Evolutionary conservation across 2,888 invertebrate genomes (phyloP).

Genomic region (Calameuta pallipes): DNA sequence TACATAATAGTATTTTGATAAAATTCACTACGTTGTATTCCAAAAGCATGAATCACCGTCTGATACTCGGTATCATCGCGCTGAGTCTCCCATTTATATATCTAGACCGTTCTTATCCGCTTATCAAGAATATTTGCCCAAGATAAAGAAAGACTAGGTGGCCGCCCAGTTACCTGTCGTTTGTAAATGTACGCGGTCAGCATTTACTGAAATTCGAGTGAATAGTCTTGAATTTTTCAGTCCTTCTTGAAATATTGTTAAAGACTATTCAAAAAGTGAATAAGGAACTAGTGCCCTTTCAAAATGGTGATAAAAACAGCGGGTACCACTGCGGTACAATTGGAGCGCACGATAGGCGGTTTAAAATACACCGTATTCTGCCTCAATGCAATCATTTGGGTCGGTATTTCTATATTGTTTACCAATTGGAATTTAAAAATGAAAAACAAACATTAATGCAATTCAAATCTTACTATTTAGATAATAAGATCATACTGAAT

Average conservation of each 20-base stretch:
- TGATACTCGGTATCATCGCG: background rate
- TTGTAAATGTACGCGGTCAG: slow-evolving; percentile 17
- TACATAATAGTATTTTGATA: background rate
- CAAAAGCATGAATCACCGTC: background rate
- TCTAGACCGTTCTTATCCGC: slow-evolving; percentile 59
- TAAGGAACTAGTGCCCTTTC: background rate
- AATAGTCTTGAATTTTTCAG: background rate
- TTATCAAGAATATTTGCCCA: slow-evolving; percentile 59
- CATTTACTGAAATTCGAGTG: background rate
- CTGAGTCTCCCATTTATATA: slow-evolving; percentile 26
- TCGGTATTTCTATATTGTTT: slow-evolving; percentile 66
- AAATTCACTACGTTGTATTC: background rate
- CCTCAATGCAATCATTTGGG: slow-evolving; percentile 84
- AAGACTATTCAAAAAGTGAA: slow-evolving; percentile 1
- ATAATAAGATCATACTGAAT: background rate
- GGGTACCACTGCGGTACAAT: slow-evolving; percentile 70
- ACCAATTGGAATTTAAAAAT: background rate
- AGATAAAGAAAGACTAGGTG: slow-evolving; percentile 48
- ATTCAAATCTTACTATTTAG: background rate
- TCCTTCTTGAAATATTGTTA: background rate
- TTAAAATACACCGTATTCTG: slow-evolving; percentile 86
- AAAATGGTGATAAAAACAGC: slow-evolving; percentile 52
- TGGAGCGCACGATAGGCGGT: slow-evolving; percentile 82
- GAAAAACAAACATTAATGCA: background rate
- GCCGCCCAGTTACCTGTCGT: slow-evolving; percentile 31